These are phyloP conservation scores for Nezara viridula DNA, from an alignment of 2,888 invertebrate genomes.

Conservation along the genomic window DNA sequence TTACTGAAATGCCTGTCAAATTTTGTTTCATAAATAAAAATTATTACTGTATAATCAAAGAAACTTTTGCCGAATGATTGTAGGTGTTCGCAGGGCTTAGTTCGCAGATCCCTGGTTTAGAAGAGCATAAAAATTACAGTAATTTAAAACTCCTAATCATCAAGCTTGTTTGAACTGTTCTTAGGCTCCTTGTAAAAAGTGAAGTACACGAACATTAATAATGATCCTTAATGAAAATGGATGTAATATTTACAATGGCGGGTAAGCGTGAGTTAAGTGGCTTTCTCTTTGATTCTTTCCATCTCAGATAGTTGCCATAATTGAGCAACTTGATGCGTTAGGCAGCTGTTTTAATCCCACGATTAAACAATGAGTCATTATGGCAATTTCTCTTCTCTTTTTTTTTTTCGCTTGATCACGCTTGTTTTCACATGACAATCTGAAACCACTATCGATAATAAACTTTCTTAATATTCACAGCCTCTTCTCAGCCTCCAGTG, in stretches of 20 bases:
- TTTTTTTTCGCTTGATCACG: neutral
- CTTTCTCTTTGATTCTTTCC: neutral
- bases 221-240: neutral
- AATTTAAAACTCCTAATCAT: neutral
- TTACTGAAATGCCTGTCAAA: too few species aligned
- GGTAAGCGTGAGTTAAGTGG: neutral
- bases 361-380: conserved; percentile 17
- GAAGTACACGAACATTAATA: neutral
- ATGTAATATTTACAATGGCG: neutral
- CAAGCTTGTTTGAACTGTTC: neutral
- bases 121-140: neutral
- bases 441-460: neutral
- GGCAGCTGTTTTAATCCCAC: neutral
- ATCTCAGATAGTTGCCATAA: neutral
- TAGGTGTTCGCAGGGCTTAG: too few species aligned
- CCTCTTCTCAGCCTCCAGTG: too few species aligned
- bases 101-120: too few species aligned
- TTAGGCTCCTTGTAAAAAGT: neutral
- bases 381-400: neutral
- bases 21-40: too few species aligned
- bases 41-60: too few species aligned
- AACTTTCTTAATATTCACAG: neutral
- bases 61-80: too few species aligned
- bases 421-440: neutral
- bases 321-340: neutral